Evolutionary conservation across 2,888 invertebrate genomes (phyloP), one percentile per base, ranked within the genome.

Genomic region (Aspidiotus destructor): DNA sequence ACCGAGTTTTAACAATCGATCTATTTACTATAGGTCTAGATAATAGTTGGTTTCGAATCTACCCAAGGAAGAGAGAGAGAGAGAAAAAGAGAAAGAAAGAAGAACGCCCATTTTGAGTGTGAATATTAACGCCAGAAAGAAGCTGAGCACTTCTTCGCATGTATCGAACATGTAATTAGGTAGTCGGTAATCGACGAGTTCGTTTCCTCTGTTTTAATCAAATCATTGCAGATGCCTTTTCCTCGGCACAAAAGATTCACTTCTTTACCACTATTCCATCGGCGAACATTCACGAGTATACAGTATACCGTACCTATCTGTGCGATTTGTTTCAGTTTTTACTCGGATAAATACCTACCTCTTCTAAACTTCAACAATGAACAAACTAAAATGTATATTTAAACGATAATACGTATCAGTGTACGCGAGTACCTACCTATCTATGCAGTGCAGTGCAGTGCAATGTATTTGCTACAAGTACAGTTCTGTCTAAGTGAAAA

Each of bases 141-240:
- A 11, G 11, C n/a, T 6, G n/a, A 48, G 6, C 48, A 48, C n/a
- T 13, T 11, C 10, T n/a, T 48, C 48, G 10, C 48, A 3, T 48
- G 11, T 48, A 48, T n/a, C 48, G 48, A 28, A n/a, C 48, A n/a
- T 48, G 48, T 48, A 48, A 48, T 48, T 48, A 48, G 48, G n/a
- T 48, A 48, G n/a, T 48, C 3, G 10, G n/a, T 48, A 48, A 48
- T 48, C 48, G 6, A 48, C 10, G n/a, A n/a, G 10, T 13, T n/a
- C 6, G 10, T 13, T 48, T 13, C 48, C 10, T 48, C n/a, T 48
- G 3, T n/a, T 48, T 11, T n/a, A 13, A 28, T 28, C 28, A 28
- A 28, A 28, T 28, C 28, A 28, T 28, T 28, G 28, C 5, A 28
- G 28, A 28, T 28, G 28, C 28, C 28, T 28, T 28, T 28, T 28